Conservation (phyloP, 2,113 vertebrate species). For the Probosciger aterrimus region DNA sequence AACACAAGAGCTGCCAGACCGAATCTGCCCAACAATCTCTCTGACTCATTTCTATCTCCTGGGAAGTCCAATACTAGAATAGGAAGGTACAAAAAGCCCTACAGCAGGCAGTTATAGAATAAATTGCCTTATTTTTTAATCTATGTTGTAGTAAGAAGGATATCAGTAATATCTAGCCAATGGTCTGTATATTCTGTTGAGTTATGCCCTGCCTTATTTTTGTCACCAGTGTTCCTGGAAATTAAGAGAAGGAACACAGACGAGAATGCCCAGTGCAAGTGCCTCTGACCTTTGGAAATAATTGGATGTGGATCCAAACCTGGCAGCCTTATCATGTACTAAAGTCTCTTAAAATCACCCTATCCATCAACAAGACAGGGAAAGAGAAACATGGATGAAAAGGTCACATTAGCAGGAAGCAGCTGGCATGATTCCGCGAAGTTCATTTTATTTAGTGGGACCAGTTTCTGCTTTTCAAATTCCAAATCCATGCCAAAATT, state of each 20-base stretch:
- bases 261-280: neutral
- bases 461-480: slow-evolving; percentile 6
- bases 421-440: neutral
- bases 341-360: slow-evolving; percentile 31
- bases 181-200: neutral
- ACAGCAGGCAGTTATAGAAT: neutral
- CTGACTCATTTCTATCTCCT: neutral
- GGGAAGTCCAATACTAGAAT: neutral
- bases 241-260: slow-evolving; percentile 6
- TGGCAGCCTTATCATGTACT: slow-evolving; percentile 24
- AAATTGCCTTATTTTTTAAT: neutral
- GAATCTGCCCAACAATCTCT: neutral
- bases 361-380: slow-evolving; percentile 40
- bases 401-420: slow-evolving; percentile 41
- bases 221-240: neutral
- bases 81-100: neutral
- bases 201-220: neutral
- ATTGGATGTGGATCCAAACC: slow-evolving; percentile 26
- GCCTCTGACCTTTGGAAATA: slow-evolving; percentile 45
- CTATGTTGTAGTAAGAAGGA: neutral
- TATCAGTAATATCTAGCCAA: neutral
- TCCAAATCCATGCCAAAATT: neutral
- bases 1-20: neutral
- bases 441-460: slow-evolving; percentile 12
- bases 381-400: slow-evolving; percentile 36